A percentile compares a stretch with the other conserved stretches of the same genome.
phyloP scores from a whole-genome alignment of 2,888 invertebrate genomes.

The Chrysomela aeneicollis region DNA sequence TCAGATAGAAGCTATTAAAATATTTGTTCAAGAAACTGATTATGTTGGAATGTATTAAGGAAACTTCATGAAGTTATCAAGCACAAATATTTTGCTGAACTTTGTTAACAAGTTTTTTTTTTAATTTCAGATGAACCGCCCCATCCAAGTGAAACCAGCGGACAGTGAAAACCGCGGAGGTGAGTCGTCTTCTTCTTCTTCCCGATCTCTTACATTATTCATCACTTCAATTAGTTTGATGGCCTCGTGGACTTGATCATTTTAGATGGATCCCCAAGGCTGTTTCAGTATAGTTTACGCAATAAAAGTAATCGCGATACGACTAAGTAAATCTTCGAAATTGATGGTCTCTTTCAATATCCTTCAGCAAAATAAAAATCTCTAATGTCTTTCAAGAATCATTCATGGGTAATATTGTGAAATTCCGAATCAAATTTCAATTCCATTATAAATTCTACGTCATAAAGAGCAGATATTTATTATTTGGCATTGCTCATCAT shows the following conservation, averaged over 20 bases:
- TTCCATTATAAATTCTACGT: neutral
- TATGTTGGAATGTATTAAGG: slow-evolving; percentile 23
- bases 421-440: neutral
- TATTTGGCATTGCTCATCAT: no score
- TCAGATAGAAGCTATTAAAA: slow-evolving; percentile 21
- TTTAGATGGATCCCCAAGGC: slow-evolving; percentile 29
- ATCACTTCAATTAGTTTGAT: slow-evolving; percentile 45
- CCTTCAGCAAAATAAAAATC: slow-evolving; percentile 1
- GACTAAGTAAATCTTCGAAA: slow-evolving; percentile 32
- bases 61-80: slow-evolving; percentile 27
- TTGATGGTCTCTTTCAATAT: slow-evolving; percentile 1
- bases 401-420: neutral
- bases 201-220: slow-evolving; percentile 43
- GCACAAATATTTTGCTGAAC: slow-evolving; percentile 33
- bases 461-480: no score
- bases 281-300: slow-evolving; percentile 27
- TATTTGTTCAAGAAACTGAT: slow-evolving; percentile 31
- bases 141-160: slow-evolving; percentile 99
- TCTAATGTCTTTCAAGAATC: neutral
- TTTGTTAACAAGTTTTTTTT: slow-evolving; percentile 20
- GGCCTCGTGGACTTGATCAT: slow-evolving; percentile 23
- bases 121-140: slow-evolving; percentile 96
- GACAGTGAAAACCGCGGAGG: slow-evolving; percentile 99
- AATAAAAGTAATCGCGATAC: slow-evolving; percentile 47
- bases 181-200: slow-evolving; percentile 63